Percentiles rank a stretch among this genome's conserved stretches.
Evolutionary conservation across 2,888 invertebrate genomes (phyloP).

Genomic region (Sipha maydis): DNA sequence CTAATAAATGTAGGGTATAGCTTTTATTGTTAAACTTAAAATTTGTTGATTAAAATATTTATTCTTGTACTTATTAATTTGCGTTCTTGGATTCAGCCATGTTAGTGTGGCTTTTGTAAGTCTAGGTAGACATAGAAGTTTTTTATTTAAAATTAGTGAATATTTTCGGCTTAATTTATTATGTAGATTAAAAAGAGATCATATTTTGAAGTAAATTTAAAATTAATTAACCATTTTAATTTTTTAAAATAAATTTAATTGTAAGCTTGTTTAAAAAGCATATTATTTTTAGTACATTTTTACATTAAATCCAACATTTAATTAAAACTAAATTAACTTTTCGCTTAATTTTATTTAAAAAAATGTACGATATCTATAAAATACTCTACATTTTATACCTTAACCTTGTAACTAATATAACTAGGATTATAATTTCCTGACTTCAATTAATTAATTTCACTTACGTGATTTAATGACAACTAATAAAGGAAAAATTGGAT

Average conservation of each 20-base stretch:
- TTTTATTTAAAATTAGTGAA: background rate
- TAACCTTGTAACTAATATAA: background rate
- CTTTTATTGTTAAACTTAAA: too few species aligned
- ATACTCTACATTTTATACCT: background rate
- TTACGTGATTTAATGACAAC: constrained; percentile 38
- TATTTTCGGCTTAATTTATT: background rate
- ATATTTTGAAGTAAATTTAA: background rate
- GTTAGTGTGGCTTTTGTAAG: too few species aligned
- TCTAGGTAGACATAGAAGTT: too few species aligned
- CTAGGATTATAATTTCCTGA: background rate
- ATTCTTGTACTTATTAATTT: too few species aligned
- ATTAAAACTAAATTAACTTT: background rate
- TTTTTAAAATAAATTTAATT: background rate
- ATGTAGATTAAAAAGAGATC: background rate
- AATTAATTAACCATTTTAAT: background rate
- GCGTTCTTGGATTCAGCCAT: too few species aligned
- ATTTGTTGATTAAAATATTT: too few species aligned
- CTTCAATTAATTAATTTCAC: constrained; percentile 15
- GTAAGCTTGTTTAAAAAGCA: background rate
- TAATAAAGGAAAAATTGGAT: constrained; percentile 15
- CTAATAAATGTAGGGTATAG: too few species aligned
- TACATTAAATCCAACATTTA: background rate
- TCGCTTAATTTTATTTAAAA: background rate
- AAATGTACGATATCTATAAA: background rate
- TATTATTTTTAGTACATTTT: background rate